Base-by-base conservation (phyloP, 92 coral and sea anemone species). In the Scolanthus callimorphus region DNA sequence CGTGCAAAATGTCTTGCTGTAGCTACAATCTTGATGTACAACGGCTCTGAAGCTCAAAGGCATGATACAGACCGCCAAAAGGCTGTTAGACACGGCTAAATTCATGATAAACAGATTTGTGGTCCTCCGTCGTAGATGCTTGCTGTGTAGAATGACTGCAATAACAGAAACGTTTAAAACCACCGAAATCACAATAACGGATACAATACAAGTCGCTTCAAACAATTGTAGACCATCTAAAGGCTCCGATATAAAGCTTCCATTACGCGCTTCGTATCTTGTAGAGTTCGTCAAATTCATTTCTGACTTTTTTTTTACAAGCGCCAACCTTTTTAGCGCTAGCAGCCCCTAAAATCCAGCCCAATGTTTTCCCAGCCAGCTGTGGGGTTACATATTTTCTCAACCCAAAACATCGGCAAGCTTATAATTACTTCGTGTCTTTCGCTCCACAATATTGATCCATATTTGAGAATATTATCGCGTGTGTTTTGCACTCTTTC, bases 71-170 rank as follows among this genome's bases (percentile, higher is more conserved):
- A 83, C 25, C 0, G 94, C 91, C 57, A 88, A 72, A 21, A 87
- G 60, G 3, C 79, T 79, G 52, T 89, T 91, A 21, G 95, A 84
- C 49, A 91, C 49, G 9, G 85, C 87, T 57, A 91, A 63, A 49
- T 91, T 91, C 19, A 91, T 57, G 12, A 91, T 89, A 34, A 91
- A 88, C 13, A 91, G 70, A 50, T 81, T 91, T n/a, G 95, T 84
- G 24, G 96, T 78, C 25, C 80, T 62, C 30, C 65, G 62, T 11
- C 83, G 68, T 9, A 88, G 44, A 26, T 82, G 72, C 29, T 88
- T 91, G 62, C 70, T 74, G 25, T 72, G 57, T 51, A 77, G 72
- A 48, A 91, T 76, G 21, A 91, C 94, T 11, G 57, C 60, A 39
- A 78, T 82, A 6, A 84, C 78, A 4, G 89, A 74, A 19, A 66